Conservation (phyloP, 2,888 invertebrate genomes). For the Limnephilus lunatus region DNA sequence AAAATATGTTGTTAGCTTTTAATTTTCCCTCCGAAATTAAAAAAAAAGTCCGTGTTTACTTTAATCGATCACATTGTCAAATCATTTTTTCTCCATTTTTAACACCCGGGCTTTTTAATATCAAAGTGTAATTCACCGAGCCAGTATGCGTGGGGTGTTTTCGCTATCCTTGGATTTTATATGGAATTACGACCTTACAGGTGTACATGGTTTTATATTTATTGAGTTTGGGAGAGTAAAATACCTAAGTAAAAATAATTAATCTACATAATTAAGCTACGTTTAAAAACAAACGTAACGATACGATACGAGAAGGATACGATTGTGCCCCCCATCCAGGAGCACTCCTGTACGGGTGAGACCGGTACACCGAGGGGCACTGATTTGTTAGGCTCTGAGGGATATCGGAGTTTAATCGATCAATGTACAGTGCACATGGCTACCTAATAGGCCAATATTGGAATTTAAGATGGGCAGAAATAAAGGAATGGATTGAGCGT, state of each 20-base stretch:
- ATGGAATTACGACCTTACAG: neutral
- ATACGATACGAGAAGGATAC: no score
- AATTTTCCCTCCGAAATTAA: neutral
- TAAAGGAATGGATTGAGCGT: no score
- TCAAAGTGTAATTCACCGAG: neutral
- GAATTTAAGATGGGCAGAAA: no score
- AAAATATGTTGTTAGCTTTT: neutral
- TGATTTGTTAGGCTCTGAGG: no score
- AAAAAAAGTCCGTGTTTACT: neutral
- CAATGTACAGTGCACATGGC: no score
- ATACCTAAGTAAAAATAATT: neutral
- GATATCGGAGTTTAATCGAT: no score
- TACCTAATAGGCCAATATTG: no score
- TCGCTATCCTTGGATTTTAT: neutral
- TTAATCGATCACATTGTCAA: neutral
- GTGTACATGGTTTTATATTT: neutral
- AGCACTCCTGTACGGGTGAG: no score
- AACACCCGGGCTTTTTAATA: neutral
- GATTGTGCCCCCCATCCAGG: no score
- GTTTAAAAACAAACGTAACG: no score
- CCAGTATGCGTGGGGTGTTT: neutral
- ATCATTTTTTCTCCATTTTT: neutral
- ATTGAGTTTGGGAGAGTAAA: neutral
- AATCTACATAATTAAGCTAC: neutral
- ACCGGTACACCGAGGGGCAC: no score